Percentiles rank a stretch among this genome's conserved stretches.
Evolutionary conservation across 2,113 vertebrate genomes (phyloP).

Genomic region (Epinephelus fuscoguttatus): DNA sequence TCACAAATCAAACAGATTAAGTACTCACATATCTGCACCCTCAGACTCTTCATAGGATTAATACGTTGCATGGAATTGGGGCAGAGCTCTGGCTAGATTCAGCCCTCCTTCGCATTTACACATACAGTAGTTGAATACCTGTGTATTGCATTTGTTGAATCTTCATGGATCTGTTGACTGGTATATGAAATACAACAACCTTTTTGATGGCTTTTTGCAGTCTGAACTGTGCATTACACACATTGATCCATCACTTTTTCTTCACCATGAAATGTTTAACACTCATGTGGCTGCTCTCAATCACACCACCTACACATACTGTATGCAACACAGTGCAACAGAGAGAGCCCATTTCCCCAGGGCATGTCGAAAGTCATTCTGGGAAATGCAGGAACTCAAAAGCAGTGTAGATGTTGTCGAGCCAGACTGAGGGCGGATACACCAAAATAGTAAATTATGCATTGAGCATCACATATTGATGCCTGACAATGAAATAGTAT

Average conservation of each 20-base stretch:
- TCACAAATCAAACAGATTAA: background rate
- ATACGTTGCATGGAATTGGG: background rate
- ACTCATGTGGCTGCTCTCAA: conserved; percentile 22
- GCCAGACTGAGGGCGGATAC: conserved; percentile 11
- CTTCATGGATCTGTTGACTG: conserved; percentile 24
- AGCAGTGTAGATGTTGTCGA: conserved; percentile 29
- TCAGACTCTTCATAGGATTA: conserved; percentile 16
- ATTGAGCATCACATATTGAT: conserved; percentile 55
- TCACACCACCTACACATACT: conserved; percentile 27
- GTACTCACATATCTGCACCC: background rate
- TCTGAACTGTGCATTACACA: conserved; percentile 31
- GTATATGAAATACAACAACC: conserved; percentile 24
- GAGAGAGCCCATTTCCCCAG: conserved; percentile 32
- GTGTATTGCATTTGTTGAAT: conserved; percentile 23
- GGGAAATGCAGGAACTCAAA: conserved; percentile 57
- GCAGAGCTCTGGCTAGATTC: background rate
- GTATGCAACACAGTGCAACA: conserved; percentile 57
- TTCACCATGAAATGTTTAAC: conserved; percentile 28
- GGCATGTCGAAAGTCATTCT: conserved; percentile 46
- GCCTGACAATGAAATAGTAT: conserved; percentile 29
- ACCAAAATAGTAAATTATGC: conserved; percentile 54
- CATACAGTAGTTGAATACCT: conserved; percentile 11
- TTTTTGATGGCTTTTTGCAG: conserved; percentile 13
- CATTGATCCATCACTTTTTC: conserved; percentile 39
- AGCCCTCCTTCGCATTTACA: background rate